These are phyloP conservation scores for Lomographa bimaculata DNA, from an alignment of 2,888 invertebrate species.

Conservation along the genomic window DNA sequence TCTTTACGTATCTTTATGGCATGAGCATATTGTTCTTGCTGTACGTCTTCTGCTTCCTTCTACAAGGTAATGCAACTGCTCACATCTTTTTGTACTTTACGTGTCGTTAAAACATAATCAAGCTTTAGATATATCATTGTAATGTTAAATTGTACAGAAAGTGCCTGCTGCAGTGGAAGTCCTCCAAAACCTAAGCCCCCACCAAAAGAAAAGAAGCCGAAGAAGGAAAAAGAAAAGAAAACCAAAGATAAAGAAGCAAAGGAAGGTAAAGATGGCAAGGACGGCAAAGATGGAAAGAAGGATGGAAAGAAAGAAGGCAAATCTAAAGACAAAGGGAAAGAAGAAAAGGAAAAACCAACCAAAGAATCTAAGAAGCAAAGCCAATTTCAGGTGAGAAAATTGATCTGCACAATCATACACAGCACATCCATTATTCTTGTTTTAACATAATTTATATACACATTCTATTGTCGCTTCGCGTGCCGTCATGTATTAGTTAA, in stretches of 20 bases:
- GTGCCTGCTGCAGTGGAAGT: constrained; percentile 91
- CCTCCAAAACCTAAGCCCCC: constrained; percentile 86
- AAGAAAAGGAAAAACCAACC: constrained; percentile 82
- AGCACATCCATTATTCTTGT: constrained; percentile 75
- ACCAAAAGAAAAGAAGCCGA: constrained; percentile 87
- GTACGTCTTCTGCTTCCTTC: constrained; percentile 96
- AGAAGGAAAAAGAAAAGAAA: constrained; percentile 86
- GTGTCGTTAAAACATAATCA: no score
- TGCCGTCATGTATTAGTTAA: constrained; percentile 71
- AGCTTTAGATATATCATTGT: no score
- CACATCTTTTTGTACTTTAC: neutral
- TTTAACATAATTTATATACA: constrained; percentile 53
- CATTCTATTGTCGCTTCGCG: constrained; percentile 62
- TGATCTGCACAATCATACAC: constrained; percentile 44
- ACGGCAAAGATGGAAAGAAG: constrained; percentile 80
- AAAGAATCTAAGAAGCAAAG: constrained; percentile 86
- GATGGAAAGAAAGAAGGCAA: constrained; percentile 83
- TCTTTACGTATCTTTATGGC: constrained; percentile 97
- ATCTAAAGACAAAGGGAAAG: constrained; percentile 85
- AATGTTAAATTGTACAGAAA: constrained; percentile 83
- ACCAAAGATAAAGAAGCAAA: constrained; percentile 85
- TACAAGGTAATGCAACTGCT: constrained; percentile 86
- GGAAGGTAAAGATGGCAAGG: constrained; percentile 73
- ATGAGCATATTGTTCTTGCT: constrained; percentile 96
- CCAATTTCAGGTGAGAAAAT: constrained; percentile 85